These are phyloP conservation scores for Dryomyza anilis DNA, from an alignment of 2,888 invertebrate genomes.

Conservation along the genomic window DNA sequence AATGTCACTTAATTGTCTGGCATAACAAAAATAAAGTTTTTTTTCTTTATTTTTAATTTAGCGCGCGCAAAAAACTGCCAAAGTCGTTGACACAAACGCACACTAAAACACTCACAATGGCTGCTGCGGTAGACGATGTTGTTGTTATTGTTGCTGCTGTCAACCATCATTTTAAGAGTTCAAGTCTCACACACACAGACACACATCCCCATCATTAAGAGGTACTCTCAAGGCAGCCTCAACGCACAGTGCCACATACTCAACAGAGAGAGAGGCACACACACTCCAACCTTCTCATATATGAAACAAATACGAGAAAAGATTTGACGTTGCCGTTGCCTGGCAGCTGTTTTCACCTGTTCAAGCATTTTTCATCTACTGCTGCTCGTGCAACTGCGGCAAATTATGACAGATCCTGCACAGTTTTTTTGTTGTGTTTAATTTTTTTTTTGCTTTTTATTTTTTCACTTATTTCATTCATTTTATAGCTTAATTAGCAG, in stretches of 20 bases:
- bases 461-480: neutral
- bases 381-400: neutral
- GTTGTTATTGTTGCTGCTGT: conserved; percentile 3
- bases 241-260: too few relatives aligned
- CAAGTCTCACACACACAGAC: conserved; percentile 10
- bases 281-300: neutral
- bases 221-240: too few relatives aligned
- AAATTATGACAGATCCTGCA: conserved; percentile 12
- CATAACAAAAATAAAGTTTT: conserved; percentile 1
- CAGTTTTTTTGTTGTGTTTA: too few relatives aligned
- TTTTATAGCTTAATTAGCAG: conserved; percentile 18
- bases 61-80: conserved; percentile 16
- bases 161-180: conserved; percentile 17
- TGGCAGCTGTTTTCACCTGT: conserved; percentile 25
- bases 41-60: too few relatives aligned
- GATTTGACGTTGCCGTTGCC: neutral
- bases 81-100: conserved; percentile 8
- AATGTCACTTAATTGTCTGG: conserved; percentile 31
- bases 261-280: too few relatives aligned
- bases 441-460: too few relatives aligned
- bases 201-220: neutral
- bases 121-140: too few relatives aligned
- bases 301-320: neutral
- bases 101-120: neutral
- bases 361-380: neutral